Conservation (phyloP, 2,113 vertebrate genomes). For the Micronycteris hirsuta region DNA sequence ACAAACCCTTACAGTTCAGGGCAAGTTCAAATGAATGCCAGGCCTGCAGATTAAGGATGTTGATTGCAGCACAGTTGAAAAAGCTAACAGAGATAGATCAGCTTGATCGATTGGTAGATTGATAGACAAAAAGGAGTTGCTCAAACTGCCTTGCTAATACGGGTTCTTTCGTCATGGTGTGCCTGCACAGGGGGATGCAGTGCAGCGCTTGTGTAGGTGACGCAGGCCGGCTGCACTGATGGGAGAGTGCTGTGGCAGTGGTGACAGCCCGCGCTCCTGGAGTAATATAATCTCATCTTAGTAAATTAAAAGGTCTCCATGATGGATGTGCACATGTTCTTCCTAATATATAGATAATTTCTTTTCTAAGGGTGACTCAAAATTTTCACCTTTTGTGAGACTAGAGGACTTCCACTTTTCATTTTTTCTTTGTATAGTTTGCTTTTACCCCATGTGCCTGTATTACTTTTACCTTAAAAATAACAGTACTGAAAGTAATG, state of each 20-base stretch:
- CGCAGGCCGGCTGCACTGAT: background rate
- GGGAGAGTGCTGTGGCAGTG: background rate
- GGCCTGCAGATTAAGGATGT: background rate
- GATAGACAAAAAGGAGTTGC: background rate
- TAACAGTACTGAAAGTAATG: background rate
- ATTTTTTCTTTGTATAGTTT: background rate
- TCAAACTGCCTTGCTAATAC: background rate
- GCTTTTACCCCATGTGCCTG: background rate
- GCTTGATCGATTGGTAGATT: background rate
- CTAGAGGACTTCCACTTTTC: no score
- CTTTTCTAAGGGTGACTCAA: background rate
- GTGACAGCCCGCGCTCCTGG: background rate
- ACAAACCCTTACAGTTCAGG: background rate
- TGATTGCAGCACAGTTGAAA: background rate
- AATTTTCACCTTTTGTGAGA: background rate
- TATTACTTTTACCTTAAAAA: background rate
- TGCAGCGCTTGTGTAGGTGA: background rate
- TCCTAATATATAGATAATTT: slow-evolving; percentile 12
- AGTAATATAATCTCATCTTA: background rate
- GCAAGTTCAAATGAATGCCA: background rate
- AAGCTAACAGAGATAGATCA: background rate
- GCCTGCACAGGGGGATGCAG: accelerated
- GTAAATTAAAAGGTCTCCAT: background rate
- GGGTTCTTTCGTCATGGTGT: accelerated
- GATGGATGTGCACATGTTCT: background rate